Base-by-base conservation (phyloP, 2,888 invertebrate genomes). In the Pandemis cinnamomeana region DNA sequence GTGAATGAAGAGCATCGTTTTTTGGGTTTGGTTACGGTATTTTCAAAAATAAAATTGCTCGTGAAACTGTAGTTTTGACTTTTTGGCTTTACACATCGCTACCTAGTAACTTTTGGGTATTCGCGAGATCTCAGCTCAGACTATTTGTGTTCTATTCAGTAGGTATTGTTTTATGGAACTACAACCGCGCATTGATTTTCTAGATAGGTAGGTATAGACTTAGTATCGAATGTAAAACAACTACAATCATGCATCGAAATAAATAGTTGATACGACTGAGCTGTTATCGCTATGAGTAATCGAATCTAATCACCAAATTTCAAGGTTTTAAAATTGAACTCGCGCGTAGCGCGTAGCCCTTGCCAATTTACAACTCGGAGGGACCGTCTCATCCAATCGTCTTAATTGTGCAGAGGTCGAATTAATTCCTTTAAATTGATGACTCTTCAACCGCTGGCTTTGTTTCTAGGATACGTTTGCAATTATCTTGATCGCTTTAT, bases 331-430 rank as follows among this genome's bases (percentile, higher is more conserved):
- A 60, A 60, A 64, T 48, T 60, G 10, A 60, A 64, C 64, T 63
- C 68, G 27, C 36, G 62, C 48, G 44, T 8, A 27, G 64, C n/a
- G n/a, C n/a, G n/a, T 15, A 42, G 64, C 69, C 64, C 64, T 70
- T 44, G 69, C 69, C 15, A 64, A 42, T 67, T 55, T 46, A 44
- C 5, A n/a, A 53, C 15, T 51, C 69, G 20, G 66, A 64, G 66
- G 66, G 20, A 46, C 11, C 36, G 63, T 67, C 75, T 71, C 62
- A 67, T 51, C 62, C 64, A 71, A 72, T 70, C 71, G 70, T 76
- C 84, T 86, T 92, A 92, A 93, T 92, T 92, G 88, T 77, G 51
- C 75, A 83, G 84, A 94, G 93, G 93, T 93, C 93, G 92, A 89
- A 91, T 89, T 91, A 88, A 94, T 94, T 90, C 84, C 82, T 86